Base-by-base conservation (phyloP, 2,113 vertebrate genomes). In the Laticauda laticaudata region DNA sequence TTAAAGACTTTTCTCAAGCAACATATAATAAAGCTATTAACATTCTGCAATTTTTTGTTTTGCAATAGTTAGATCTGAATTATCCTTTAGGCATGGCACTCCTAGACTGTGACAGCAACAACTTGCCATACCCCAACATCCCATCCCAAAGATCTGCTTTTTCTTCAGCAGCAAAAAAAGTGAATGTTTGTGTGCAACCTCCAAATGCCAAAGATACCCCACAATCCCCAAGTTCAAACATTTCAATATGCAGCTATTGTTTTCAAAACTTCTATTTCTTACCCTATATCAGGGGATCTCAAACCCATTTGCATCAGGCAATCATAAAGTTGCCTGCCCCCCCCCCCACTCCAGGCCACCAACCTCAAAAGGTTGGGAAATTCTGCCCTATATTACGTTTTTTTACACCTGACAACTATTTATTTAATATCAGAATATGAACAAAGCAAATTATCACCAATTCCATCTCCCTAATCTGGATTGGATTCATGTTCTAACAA, bases 1-100 rank as follows among this genome's bases (percentile, higher is more conserved):
- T 92, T 94, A 69, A 95, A 88, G 43, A 88, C 34, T 1, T 21
- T 11, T 59, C 10, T 39, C 69, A 24, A 92, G 34, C 59, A 90
- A 24, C 20, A 29, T 26, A 14, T 15, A 87, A 48, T 54, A 53
- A 53, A 39, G 2, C 0, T 20, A 0, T 51, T 51, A 61, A 23
- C 5, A 61, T 24, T 48, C 55, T 39, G 5, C 11, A 56, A 20
- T 39, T 2, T 64, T 75, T 20, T 3, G 2, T 81, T 81, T 81
- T 18, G 69, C 6, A 39, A 81, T 20, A 39, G 69, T 34, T 75
- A 75, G 69, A 39, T 81, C n/a, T 81, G 2, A 81, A 39, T 81
- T 39, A 34, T 81, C 69, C 15, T 81, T 81, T 39, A 81, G n/a
- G 69, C n/a, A 39, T 81, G 69, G 15, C 15, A 81, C 15, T 20